These are phyloP conservation scores for Coboldia fuscipes DNA, from an alignment of 1,140 invertebrate species.

Conservation along the genomic window DNA sequence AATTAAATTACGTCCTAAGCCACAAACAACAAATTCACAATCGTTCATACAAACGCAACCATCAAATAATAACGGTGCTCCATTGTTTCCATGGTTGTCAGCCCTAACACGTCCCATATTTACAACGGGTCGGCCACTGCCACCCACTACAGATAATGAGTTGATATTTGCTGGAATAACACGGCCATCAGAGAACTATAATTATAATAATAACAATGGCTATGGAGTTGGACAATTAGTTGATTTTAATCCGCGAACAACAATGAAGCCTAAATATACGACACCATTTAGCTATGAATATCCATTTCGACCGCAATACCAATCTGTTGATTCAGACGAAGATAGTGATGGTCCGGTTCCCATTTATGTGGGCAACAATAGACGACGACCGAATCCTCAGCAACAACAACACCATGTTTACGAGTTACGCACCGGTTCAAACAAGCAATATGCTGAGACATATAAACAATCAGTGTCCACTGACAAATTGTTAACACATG, in stretches of 20 bases:
- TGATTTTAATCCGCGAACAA: conserved; percentile 1
- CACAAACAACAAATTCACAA: not conserved
- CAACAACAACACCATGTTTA: too few species aligned
- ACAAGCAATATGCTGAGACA: too few species aligned
- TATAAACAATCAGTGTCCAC: too few species aligned
- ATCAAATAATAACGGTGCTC: not conserved
- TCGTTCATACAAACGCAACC: not conserved
- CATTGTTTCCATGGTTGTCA: not conserved
- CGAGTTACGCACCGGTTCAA: too few species aligned
- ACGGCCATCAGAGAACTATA: not conserved
- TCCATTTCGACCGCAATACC: too few species aligned
- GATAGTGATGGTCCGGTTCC: too few species aligned
- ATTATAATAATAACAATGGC: not conserved
- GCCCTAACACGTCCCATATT: not conserved
- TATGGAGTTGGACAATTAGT: not conserved
- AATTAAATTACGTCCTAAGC: conserved; percentile 17
- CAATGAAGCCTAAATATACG: not conserved
- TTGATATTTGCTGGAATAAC: not conserved
- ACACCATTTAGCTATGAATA: conserved; percentile 1
- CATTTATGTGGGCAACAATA: too few species aligned
- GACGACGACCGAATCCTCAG: too few species aligned
- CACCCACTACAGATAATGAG: not conserved
- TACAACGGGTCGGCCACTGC: not conserved
- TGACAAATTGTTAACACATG: too few species aligned
- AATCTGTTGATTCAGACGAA: too few species aligned